Conservation (phyloP, 2,113 vertebrate species). For the Phrynosoma platyrhinos region DNA sequence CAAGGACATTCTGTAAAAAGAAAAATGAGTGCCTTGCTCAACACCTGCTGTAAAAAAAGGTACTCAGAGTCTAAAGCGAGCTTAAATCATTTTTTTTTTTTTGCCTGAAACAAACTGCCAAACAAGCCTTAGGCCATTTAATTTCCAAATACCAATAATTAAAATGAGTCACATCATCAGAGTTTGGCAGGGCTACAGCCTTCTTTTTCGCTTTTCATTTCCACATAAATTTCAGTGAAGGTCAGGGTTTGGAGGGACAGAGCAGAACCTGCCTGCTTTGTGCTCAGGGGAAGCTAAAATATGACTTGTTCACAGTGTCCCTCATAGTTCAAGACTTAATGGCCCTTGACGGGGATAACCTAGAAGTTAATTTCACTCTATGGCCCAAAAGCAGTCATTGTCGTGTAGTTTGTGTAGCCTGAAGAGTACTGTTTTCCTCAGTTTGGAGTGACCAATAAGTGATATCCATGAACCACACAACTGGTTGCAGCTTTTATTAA, state of each 20-base stretch:
- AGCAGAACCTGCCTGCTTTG: conserved; percentile 74
- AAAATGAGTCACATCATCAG: conserved; percentile 82
- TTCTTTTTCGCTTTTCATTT: conserved; percentile 79
- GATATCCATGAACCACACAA: conserved; percentile 47
- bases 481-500: conserved; percentile 41
- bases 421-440: conserved; percentile 77
- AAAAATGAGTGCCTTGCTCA: conserved; percentile 79
- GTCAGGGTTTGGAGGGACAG: conserved; percentile 78
- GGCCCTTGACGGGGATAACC: conserved; percentile 87
- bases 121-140: conserved; percentile 79
- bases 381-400: conserved; percentile 83
- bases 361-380: conserved; percentile 86
- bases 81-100: conserved; percentile 79
- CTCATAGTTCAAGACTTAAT: conserved; percentile 85
- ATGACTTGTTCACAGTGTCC: conserved; percentile 83
- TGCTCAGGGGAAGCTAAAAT: conserved; percentile 82
- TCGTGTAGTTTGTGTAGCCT: conserved; percentile 80
- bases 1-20: conserved; percentile 81
- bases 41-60: conserved; percentile 79
- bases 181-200: conserved; percentile 75
- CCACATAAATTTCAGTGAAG: conserved; percentile 84
- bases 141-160: conserved; percentile 84
- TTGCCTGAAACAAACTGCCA: conserved; percentile 73
- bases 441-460: conserved; percentile 75
- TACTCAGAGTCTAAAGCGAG: conserved; percentile 65